Base-by-base conservation (phyloP, 1,140 invertebrate genomes). In the Planococcus citri region DNA sequence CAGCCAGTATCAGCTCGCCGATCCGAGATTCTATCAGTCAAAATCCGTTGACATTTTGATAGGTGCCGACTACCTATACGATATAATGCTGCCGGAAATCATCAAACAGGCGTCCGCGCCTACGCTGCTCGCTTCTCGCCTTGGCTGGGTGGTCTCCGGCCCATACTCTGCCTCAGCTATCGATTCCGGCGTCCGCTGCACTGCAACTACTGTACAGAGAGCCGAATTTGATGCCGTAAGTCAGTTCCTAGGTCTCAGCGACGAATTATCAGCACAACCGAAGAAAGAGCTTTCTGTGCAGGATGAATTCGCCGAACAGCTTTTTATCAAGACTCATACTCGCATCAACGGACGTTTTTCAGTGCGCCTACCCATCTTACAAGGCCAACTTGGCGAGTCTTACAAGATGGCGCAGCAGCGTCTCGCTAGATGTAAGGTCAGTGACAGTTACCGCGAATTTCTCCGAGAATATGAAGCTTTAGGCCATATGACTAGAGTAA, bases 401-500 rank as follows among this genome's bases (percentile, higher is more conserved):
- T 33, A 33, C 29, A 3, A 6, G 29, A 33, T 6, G 29, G 29
- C 29, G 29, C 29, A 12, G 4, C 4, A 33, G 12, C 29, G 29
- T 6, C 29, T 33, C 12, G 3, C 29, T 12, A 33, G 12, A 33
- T 33, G 29, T 33, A 51, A 51, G 41, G 3, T 51, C 41, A 51
- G 6, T 20, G 41, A 51, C 10, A 51, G n/a, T 3, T 78, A 78
- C 61, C 10, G 64, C 2, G 57, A 74, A n/a, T 76, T 77, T 41
- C 74, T 77, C 72, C 68, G 71, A 24, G 76, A 76, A 69, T 76
- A 77, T 70, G 12, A 68, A 27, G 61, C 70, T 0, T 27, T 74
- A 22, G 70, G 73, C 8, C 74, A 76, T 69, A 77, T 77, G 74
- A 29, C 12, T 71, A 75, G 76, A 71, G 38, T 71, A 17, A 74